Base-by-base conservation (phyloP, 2,888 invertebrate species). In the Lottia scabra region DNA sequence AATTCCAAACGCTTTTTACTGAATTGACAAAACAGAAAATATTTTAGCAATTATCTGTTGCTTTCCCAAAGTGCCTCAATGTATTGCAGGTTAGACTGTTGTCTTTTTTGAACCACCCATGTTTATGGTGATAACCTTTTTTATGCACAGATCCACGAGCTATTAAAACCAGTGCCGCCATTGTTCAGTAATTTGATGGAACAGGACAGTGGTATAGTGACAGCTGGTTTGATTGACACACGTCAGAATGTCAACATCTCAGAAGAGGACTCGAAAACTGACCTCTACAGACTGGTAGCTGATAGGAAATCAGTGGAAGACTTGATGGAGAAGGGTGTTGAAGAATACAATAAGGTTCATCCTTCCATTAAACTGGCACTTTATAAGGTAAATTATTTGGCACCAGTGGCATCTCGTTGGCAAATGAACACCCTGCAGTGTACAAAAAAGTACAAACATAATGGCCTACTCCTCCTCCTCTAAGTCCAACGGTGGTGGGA, bases 331-430 rank as follows among this genome's bases (percentile, higher is more conserved):
- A 85, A 83, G 73, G 88, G 85, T 2, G 85, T 88, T 1, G 88
- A 88, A 65, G 89, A 89, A 68, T 89, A 86, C 78, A 89, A 89
- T 78, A 89, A 89, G 76, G 84, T 83, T 62, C 84, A 88, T 71
- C 89, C 89, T 1, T 76, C 84, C 38, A 88, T 89, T 71, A 85
- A 85, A 63, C 75, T 89, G 43, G 82, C 87, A 6, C 79, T 89
- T 16, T 89, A 89, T 78, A 86, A 84, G 84, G 88, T 88, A 72
- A 74, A 67, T 23, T n/a, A n/a, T n/a, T n/a, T n/a, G n/a, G n/a
- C n/a, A 30, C 30, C 30, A 30, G 30, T 2, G 30, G 30, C n/a
- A n/a, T n/a, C n/a, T n/a, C n/a, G n/a, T n/a, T n/a, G n/a, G n/a
- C n/a, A n/a, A n/a, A n/a, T n/a, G n/a, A n/a, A n/a, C n/a, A n/a